Evolutionary conservation across 1,140 invertebrate species (phyloP).

Genomic region (Drosophila willistoni): DNA sequence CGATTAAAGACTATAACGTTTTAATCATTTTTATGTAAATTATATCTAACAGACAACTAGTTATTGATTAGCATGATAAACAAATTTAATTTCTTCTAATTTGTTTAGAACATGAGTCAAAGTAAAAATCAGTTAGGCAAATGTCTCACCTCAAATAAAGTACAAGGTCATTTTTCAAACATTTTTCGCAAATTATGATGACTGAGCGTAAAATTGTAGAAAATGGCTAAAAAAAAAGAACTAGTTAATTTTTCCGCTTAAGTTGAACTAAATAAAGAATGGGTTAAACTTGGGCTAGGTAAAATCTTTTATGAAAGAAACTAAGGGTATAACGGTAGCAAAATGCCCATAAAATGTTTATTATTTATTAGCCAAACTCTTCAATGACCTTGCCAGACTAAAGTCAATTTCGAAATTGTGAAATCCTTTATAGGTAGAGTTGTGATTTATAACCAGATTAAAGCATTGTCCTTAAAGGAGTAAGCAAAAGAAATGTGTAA

Average conservation of each 20-base stretch:
- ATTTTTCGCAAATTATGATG: background rate
- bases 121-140: background rate
- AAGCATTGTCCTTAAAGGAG: background rate
- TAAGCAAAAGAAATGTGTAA: background rate
- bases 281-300: background rate
- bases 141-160: background rate
- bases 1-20: too few relatives aligned
- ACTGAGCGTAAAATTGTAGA: background rate
- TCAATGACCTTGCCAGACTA: slow-evolving; percentile 1
- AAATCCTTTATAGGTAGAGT: background rate
- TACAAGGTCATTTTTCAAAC: background rate
- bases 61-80: slow-evolving; percentile 4
- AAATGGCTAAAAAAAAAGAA: background rate
- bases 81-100: background rate
- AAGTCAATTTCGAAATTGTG: background rate
- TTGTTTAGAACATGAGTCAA: too few relatives aligned
- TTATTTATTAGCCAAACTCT: background rate
- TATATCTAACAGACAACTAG: background rate
- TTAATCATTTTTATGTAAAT: too few relatives aligned
- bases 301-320: too few relatives aligned
- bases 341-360: too few relatives aligned
- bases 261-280: background rate
- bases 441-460: slow-evolving; percentile 1
- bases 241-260: background rate
- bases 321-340: too few relatives aligned